Evolutionary conservation across 1,140 invertebrate species (phyloP), one percentile per base, ranked within the genome.

Genomic region (Subanguina moxae): DNA sequence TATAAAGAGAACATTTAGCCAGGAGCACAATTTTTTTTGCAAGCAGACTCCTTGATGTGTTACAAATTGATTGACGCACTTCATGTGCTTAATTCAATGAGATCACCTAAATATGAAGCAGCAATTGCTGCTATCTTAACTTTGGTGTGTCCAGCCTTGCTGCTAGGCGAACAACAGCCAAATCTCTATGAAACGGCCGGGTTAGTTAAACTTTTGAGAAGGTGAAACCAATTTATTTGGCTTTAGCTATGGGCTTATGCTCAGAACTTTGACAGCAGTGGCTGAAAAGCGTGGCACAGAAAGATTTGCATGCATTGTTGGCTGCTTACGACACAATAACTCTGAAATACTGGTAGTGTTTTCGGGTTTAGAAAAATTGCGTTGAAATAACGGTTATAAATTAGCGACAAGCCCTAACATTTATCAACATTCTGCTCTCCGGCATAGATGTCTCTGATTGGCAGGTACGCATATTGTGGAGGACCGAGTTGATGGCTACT

Each of bases 381-480:
- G 3, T 7, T 52, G 3, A 13, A 25, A 5, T 52, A 52, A 57
- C 42, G 3, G 42, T 64, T 19, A 3, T 19, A 21, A 15, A 67
- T 69, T 13, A 73, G 71, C 63, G 25, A 8, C 38, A 61, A 62
- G 74, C 71, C 15, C 30, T 73, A 5, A 9, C 21, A 27, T 58
- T 73, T n/a, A 73, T 73, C 42, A 62, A 72, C 45, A 62, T 56
- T 13, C 38, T 73, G 19, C 52, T 73, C 8, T 62, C 43, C 3
- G 19, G 38, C n/a, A 59, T 38, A 23, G 72, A 76, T 30, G 72
- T 73, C n/a, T 57, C 38, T 30, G 72, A 73, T 13, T 73, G 73
- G 72, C 52, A 62, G 28, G 32, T 76, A 32, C 72, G 73, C 3
- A 72, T 76, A 38, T 27, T 76, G 13, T 76, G 74, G 72, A 70